A percentile compares a stretch with the other conserved stretches of the same genome.
Evolutionary conservation across 2,797 vertebrate genomes (phyloP).

Genomic region (Gadopsis marmoratus): DNA sequence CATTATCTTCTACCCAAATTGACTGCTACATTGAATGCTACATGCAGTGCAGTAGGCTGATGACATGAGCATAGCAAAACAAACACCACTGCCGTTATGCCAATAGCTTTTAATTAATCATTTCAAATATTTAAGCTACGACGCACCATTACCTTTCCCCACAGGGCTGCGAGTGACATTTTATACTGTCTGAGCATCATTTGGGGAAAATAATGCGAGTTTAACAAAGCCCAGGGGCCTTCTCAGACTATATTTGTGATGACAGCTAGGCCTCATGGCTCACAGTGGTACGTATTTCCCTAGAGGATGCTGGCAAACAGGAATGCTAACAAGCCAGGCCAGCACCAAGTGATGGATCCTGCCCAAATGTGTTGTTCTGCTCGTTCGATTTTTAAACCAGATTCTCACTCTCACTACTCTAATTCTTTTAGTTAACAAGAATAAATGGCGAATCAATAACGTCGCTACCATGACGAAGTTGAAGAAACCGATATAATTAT

Average conservation of each 20-base stretch:
- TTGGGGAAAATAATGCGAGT: conserved; percentile 46
- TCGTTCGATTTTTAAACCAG: background rate
- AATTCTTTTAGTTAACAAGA: background rate
- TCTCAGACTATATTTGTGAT: conserved; percentile 57
- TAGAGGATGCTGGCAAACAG: conserved; percentile 45
- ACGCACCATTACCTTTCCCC: conserved; percentile 28
- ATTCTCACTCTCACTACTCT: background rate
- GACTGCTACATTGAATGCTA: background rate
- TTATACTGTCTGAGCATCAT: conserved; percentile 36
- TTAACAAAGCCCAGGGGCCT: conserved; percentile 55
- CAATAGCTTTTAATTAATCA: conserved; percentile 16
- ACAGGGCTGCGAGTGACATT: conserved; percentile 48
- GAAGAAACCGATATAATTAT: background rate
- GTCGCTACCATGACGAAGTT: background rate
- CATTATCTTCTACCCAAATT: conserved; percentile 3
- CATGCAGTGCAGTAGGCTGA: conserved; percentile 6
- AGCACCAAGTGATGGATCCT: conserved; percentile 32
- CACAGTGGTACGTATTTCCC: conserved; percentile 43
- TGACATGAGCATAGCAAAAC: background rate
- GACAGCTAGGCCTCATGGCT: conserved; percentile 59
- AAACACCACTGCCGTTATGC: background rate
- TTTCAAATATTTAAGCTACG: conserved; percentile 3
- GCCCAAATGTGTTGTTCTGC: conserved; percentile 9
- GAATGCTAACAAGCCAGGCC: conserved; percentile 49
- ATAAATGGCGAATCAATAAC: conserved; percentile 5